Evolutionary conservation across 2,888 invertebrate genomes (phyloP).

Genomic region (Scaptodrosophila latifasciaeformis): DNA sequence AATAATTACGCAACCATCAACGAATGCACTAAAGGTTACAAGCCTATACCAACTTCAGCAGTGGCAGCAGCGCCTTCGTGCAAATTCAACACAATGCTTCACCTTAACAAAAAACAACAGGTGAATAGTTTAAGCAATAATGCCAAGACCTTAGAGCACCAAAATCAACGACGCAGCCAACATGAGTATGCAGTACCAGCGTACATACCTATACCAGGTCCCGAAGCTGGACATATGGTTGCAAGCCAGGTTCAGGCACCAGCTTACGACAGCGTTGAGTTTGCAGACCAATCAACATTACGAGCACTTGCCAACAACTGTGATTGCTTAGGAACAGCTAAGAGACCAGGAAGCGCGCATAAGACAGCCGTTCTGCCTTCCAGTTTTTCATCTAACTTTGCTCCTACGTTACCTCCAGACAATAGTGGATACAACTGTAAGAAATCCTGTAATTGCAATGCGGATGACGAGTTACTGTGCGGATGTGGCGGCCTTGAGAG

Average conservation of each 20-base stretch:
- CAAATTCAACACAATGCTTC: constrained; percentile 73
- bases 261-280: constrained; percentile 68
- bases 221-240: constrained; percentile 39
- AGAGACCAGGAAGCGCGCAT: constrained; percentile 31
- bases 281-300: constrained; percentile 57
- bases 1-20: constrained; percentile 75
- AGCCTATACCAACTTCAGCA: constrained; percentile 65
- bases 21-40: constrained; percentile 71
- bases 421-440: constrained; percentile 67
- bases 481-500: constrained; percentile 58
- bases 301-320: constrained; percentile 45
- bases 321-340: constrained; percentile 60
- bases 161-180: constrained; percentile 71
- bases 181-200: constrained; percentile 75
- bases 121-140: constrained; percentile 44
- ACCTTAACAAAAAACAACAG: constrained; percentile 59
- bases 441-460: constrained; percentile 67
- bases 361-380: constrained; percentile 49
- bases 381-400: constrained; percentile 73
- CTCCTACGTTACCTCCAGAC: constrained; percentile 34
- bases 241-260: constrained; percentile 33
- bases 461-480: constrained; percentile 56
- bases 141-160: constrained; percentile 69
- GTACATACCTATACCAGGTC: constrained; percentile 45
- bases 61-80: constrained; percentile 68